A percentile compares a stretch with the other conserved stretches of the same genome.
phyloP scores from a whole-genome alignment of 2,888 invertebrate genomes.

The Dasysyrphus albostriatus region DNA sequence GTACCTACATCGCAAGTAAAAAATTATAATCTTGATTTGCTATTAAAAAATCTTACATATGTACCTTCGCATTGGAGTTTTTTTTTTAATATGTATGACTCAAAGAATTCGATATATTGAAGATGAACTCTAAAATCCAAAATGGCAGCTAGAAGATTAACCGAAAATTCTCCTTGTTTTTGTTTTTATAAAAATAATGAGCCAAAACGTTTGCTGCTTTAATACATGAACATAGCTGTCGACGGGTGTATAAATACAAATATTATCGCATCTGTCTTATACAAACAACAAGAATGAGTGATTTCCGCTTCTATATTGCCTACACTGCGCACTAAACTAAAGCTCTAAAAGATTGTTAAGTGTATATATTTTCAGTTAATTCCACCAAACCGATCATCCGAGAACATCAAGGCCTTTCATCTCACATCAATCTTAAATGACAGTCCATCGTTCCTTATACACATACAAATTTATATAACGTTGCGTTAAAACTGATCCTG shows the following conservation, averaged over 20 bases:
- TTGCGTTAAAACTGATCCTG: slow-evolving; percentile 42
- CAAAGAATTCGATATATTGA: neutral
- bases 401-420: slow-evolving; percentile 55
- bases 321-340: neutral
- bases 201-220: neutral
- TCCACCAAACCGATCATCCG: neutral
- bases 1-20: too few relatives aligned
- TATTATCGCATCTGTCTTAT: neutral
- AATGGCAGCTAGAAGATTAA: neutral
- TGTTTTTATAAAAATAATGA: neutral
- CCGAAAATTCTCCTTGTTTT: neutral
- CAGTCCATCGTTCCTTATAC: slow-evolving; percentile 45
- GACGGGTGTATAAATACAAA: neutral
- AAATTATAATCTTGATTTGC: too few relatives aligned
- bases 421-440: slow-evolving; percentile 63
- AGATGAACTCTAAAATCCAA: neutral
- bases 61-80: too few relatives aligned
- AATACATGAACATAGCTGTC: neutral
- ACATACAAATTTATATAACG: slow-evolving; percentile 16
- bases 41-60: too few relatives aligned
- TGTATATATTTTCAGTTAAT: slow-evolving; percentile 30
- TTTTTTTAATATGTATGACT: too few relatives aligned
- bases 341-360: slow-evolving; percentile 31
- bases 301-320: neutral
- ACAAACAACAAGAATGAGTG: neutral